These are phyloP conservation scores for Amblyjoppa proteus DNA, from an alignment of 2,888 invertebrate genomes.

Conservation along the genomic window DNA sequence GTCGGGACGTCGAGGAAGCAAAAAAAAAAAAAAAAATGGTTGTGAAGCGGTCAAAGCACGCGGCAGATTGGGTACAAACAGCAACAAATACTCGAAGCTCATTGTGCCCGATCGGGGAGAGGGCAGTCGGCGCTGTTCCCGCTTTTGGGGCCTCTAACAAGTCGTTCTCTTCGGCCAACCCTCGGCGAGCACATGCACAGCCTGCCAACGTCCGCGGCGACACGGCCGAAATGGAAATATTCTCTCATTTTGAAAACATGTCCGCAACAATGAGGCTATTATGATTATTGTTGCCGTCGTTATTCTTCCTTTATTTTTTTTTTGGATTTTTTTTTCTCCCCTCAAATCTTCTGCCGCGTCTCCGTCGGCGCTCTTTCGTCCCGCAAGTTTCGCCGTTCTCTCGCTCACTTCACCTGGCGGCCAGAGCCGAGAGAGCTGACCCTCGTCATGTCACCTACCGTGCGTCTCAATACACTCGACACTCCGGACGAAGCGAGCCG, in stretches of 20 bases:
- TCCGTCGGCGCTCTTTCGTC: conserved; percentile 18
- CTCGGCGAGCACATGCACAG: conserved; percentile 14
- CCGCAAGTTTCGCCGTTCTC: background rate
- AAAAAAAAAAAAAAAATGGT: conserved; percentile 60
- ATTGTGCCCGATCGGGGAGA: conserved; percentile 56
- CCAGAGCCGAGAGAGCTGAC: conserved; percentile 78
- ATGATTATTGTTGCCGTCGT: conserved; percentile 80
- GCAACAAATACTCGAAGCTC: conserved; percentile 83
- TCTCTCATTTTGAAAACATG: conserved; percentile 84
- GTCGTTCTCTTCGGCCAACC: conserved; percentile 51
- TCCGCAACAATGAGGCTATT: conserved; percentile 84
- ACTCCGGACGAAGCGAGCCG: conserved; percentile 45
- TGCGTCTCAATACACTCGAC: conserved; percentile 80
- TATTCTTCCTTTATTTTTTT: conserved; percentile 68
- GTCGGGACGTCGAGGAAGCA: conserved; percentile 46
- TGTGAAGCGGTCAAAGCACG: conserved; percentile 76
- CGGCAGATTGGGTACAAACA: conserved; percentile 82
- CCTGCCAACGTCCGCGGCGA: conserved; percentile 23
- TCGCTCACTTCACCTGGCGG: conserved; percentile 78
- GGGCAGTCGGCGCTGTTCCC: conserved; percentile 5
- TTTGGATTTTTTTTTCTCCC: conserved; percentile 10
- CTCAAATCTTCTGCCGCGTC: conserved; percentile 25
- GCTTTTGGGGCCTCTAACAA: conserved; percentile 54
- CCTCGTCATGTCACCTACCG: conserved; percentile 82
- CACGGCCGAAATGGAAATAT: conserved; percentile 62